Evolutionary conservation across 1,140 invertebrate species (phyloP), one percentile per base, ranked within the genome.

Genomic region (Trichonephila inaurata): DNA sequence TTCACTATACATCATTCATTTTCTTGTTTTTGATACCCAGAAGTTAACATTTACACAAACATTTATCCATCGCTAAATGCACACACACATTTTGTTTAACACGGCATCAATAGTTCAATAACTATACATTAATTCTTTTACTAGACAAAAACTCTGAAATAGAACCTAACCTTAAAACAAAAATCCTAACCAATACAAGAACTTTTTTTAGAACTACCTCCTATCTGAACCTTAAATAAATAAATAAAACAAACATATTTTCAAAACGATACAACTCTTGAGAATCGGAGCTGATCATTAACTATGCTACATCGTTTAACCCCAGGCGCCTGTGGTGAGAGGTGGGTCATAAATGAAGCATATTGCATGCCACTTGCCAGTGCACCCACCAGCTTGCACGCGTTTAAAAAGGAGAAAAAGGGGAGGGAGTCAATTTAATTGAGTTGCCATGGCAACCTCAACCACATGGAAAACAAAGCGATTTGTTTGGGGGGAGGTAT

Each of bases 281-380:
- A 58, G 18, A 28, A 28, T 10, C 12, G 16, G 58, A 24, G 12
- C 40, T 40, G 90, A 61, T 85, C 90, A 92, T 85, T 85, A 91
- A 82, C 58, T 61, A 81, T 89, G 64, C 64, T 72, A 24, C 44
- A 82, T 72, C 89, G 72, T 91, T 91, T 91, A 91, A 91, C 89
- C 89, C 89, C 44, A 81, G 89, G 51, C 89, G 89, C 89, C 89
- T 91, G 72, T 18, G 24, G 58, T 58, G 60, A 58, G 66, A 91
- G 89, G 82, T 91, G 82, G 72, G 89, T 91, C 89, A 91, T 91
- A 81, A 91, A 91, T 81, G 89, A 40, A 61, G 58, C 89, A 81
- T 82, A 91, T 91, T 81, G 69, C 89, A 91, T 89, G 88, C 66
- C 88, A 72, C 64, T 89, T 72, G 44, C 88, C 62, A n/a, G 66